These are phyloP conservation scores for Pemphredon lugubris DNA, from an alignment of 2,888 invertebrate species.

Conservation along the genomic window DNA sequence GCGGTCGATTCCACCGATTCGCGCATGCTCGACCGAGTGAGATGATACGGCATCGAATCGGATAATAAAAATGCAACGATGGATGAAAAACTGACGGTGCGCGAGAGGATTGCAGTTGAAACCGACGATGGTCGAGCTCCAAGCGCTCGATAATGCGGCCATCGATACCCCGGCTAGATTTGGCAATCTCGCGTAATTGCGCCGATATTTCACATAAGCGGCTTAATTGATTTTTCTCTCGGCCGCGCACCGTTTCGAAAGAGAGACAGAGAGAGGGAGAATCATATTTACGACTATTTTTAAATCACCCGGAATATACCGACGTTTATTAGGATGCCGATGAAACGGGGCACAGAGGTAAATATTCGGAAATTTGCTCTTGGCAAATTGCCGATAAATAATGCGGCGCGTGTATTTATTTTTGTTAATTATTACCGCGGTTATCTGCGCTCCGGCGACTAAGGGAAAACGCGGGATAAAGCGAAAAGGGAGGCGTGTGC, in stretches of 20 bases:
- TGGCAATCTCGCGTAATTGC: slow-evolving; percentile 78
- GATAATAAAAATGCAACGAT: slow-evolving; percentile 53
- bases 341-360: slow-evolving; percentile 62
- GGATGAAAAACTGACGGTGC: slow-evolving; percentile 52
- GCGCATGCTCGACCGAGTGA: slow-evolving; percentile 36
- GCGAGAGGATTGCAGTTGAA: slow-evolving; percentile 61
- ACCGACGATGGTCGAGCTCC: slow-evolving; percentile 45
- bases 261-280: slow-evolving; percentile 19
- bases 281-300: slow-evolving; percentile 68
- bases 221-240: slow-evolving; percentile 79
- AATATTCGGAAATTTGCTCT: slow-evolving; percentile 65
- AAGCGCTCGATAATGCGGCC: slow-evolving; percentile 71
- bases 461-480: neutral
- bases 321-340: slow-evolving; percentile 72
- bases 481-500: slow-evolving; percentile 1
- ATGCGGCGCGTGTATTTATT: slow-evolving; percentile 58
- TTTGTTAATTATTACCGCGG: slow-evolving; percentile 57
- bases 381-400: slow-evolving; percentile 60
- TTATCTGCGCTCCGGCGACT: slow-evolving; percentile 35
- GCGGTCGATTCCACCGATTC: slow-evolving; percentile 44
- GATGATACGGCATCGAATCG: slow-evolving; percentile 41
- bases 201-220: slow-evolving; percentile 77
- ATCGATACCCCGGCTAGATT: slow-evolving; percentile 77
- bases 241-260: slow-evolving; percentile 14
- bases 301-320: slow-evolving; percentile 63